Percentiles rank a stretch among this genome's conserved stretches.
Evolutionary conservation across 1,140 invertebrate genomes (phyloP).

Genomic region (Drosophila biarmipes): DNA sequence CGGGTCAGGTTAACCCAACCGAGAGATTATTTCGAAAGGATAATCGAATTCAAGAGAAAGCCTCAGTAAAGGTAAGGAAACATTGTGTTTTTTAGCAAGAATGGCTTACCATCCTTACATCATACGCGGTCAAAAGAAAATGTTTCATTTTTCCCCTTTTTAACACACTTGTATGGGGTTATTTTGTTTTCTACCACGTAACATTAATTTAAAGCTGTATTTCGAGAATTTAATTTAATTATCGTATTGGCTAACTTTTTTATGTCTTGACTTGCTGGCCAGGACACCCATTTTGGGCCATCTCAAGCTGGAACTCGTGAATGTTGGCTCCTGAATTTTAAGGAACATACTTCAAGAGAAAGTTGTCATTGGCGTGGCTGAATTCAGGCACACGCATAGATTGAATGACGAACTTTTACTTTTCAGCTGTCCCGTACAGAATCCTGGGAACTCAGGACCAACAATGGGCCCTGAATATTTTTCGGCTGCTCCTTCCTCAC

Average conservation of each 20-base stretch:
- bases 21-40: slow-evolving; percentile 30
- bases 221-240: too few species aligned
- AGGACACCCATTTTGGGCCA: not conserved
- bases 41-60: slow-evolving; percentile 18
- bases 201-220: too few species aligned
- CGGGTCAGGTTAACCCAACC: slow-evolving; percentile 24
- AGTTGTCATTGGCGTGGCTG: slow-evolving; percentile 43
- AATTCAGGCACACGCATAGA: slow-evolving; percentile 63
- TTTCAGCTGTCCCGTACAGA: slow-evolving; percentile 42
- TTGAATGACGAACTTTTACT: slow-evolving; percentile 77
- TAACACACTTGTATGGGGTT: too few species aligned
- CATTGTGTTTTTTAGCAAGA: not conserved
- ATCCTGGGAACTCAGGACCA: slow-evolving; percentile 10
- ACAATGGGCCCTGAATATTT: slow-evolving; percentile 58
- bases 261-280: not conserved
- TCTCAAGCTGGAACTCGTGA: not conserved
- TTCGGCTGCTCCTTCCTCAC: slow-evolving; percentile 43
- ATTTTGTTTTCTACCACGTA: too few species aligned
- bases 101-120: too few species aligned
- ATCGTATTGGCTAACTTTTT: too few species aligned
- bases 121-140: too few species aligned
- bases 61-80: slow-evolving; percentile 1
- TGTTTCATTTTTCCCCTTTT: too few species aligned
- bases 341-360: slow-evolving; percentile 10
- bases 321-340: slow-evolving; percentile 26